Conservation (phyloP, 2,113 vertebrate species). For the Camelus dromedarius region DNA sequence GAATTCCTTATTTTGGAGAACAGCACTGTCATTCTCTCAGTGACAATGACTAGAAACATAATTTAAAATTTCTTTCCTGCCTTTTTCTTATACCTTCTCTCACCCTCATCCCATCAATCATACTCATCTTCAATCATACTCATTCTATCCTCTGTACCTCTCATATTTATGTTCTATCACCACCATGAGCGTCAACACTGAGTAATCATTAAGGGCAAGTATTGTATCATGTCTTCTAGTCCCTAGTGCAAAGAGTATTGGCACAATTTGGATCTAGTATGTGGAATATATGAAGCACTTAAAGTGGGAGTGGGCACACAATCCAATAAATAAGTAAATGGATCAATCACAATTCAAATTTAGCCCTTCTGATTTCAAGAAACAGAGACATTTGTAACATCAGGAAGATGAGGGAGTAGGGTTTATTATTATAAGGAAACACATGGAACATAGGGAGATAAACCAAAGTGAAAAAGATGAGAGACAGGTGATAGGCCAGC, state of each 20-base stretch:
- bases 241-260: not conserved
- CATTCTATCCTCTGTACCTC: not conserved
- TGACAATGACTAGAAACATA: not conserved
- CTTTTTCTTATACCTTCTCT: not conserved
- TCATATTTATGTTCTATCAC: not conserved
- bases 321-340: not conserved
- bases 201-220: not conserved
- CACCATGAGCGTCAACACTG: not conserved
- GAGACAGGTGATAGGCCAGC: no score
- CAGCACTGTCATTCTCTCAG: not conserved
- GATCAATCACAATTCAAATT: not conserved
- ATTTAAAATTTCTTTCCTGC: not conserved
- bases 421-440: not conserved
- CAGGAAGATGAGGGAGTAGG: not conserved
- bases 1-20: conserved; percentile 22
- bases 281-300: not conserved
- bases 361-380: conserved; percentile 17
- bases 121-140: not conserved
- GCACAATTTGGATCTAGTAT: not conserved
- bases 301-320: not conserved
- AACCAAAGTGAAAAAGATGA: not conserved
- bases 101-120: no score
- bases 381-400: not conserved
- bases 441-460: not conserved
- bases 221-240: not conserved